phyloP scores from a whole-genome alignment of 53 echinoderm and acorn worm species.

The Echinometra lucunter region DNA sequence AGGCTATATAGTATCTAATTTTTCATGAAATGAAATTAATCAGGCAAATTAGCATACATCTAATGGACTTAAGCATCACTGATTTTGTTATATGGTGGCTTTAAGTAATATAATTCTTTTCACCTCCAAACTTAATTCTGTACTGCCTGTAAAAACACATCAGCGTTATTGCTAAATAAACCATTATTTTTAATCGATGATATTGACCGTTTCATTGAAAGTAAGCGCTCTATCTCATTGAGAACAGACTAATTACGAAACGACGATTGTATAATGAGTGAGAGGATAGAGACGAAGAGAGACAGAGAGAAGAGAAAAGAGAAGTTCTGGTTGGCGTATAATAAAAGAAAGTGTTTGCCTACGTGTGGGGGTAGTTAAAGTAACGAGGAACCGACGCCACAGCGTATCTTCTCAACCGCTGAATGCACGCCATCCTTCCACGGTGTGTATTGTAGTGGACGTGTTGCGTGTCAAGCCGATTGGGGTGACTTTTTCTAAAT shows the following conservation, averaged over 20 bases:
- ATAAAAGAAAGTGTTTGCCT: conserved; percentile 32
- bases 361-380: conserved; percentile 3
- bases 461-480: conserved; percentile 26
- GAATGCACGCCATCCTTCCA: conserved; percentile 3
- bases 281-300: neutral
- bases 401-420: neutral
- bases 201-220: conserved; percentile 1
- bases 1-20: no score
- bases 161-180: neutral
- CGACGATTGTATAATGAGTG: neutral
- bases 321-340: conserved; percentile 7
- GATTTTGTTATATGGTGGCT: neutral
- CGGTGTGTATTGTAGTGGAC: conserved; percentile 13
- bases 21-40: no score
- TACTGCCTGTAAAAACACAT: neutral
- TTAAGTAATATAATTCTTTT: neutral
- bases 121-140: neutral
- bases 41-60: no score
- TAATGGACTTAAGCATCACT: neutral
- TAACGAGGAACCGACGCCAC: conserved; percentile 16
- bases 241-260: conserved; percentile 20
- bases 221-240: neutral
- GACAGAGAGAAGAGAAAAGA: neutral
- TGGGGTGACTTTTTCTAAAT: conserved; percentile 33
- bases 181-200: neutral